Conservation (phyloP, 2,113 vertebrate species). For the Mormoops blainvillei region DNA sequence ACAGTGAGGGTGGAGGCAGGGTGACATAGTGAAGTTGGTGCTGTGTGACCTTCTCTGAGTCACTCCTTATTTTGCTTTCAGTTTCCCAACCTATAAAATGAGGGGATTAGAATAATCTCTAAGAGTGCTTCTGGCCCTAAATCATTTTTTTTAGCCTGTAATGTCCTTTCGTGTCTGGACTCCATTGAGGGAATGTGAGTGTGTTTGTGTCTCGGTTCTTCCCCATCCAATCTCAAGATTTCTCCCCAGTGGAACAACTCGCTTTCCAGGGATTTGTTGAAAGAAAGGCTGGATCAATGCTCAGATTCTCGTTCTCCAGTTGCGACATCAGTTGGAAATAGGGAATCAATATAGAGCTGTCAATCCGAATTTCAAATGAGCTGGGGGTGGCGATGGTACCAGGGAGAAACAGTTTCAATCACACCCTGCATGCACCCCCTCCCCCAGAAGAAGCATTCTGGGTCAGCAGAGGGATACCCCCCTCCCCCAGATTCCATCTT, state of each 20-base stretch:
- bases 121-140: not conserved
- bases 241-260: not conserved
- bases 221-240: not conserved
- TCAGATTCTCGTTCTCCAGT: constrained; percentile 79
- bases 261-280: not conserved
- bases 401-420: constrained; percentile 82
- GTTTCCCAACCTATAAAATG: not conserved
- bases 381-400: constrained; percentile 73
- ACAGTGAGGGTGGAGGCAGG: no score
- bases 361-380: constrained; percentile 85
- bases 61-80: not conserved
- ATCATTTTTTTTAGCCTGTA: not conserved
- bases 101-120: not conserved
- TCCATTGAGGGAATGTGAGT: not conserved
- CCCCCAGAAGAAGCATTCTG: constrained; percentile 76
- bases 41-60: not conserved
- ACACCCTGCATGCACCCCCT: constrained; percentile 61
- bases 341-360: constrained; percentile 84
- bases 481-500: constrained; percentile 76
- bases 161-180: not conserved
- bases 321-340: constrained; percentile 75
- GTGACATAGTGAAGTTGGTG: not conserved
- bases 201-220: not conserved
- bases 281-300: constrained; percentile 41
- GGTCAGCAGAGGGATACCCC: constrained; percentile 77